Percentiles rank a stretch among this genome's conserved stretches.
Conservation (phyloP, 2,888 invertebrate genomes). For the Psococerastis gibbosa region DNA sequence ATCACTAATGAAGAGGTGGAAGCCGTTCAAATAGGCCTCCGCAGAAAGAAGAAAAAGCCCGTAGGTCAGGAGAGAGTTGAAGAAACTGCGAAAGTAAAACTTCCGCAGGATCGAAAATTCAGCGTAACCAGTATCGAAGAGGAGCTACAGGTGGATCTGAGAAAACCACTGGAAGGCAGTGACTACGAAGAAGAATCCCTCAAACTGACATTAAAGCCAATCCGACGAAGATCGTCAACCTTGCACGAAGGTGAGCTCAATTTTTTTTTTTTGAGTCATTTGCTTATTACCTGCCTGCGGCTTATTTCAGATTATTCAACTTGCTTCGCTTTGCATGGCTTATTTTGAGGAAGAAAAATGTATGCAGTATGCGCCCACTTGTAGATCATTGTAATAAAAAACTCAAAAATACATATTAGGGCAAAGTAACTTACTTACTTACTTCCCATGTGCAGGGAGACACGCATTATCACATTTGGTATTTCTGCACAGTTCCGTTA, state of each 20-base stretch:
- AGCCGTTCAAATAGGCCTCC: constrained; percentile 31
- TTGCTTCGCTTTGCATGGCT: too few relatives aligned
- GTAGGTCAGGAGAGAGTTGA: constrained; percentile 4
- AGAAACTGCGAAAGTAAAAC: not conserved
- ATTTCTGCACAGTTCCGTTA: too few relatives aligned
- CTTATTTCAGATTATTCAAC: too few relatives aligned
- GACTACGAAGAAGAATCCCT: constrained; percentile 47
- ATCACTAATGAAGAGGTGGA: constrained; percentile 42
- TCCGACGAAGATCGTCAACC: constrained; percentile 38
- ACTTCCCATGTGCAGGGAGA: too few relatives aligned
- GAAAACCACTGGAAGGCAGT: constrained; percentile 29
- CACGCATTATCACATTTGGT: too few relatives aligned
- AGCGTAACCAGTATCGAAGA: constrained; percentile 13
- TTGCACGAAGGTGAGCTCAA: constrained; percentile 48
- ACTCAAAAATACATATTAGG: too few relatives aligned
- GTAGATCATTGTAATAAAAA: too few relatives aligned
- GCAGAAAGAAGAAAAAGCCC: constrained; percentile 15
- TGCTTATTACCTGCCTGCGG: too few relatives aligned
- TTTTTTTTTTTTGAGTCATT: too few relatives aligned
- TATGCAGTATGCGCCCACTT: too few relatives aligned
- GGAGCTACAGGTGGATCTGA: constrained; percentile 20
- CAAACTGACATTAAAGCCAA: constrained; percentile 48
- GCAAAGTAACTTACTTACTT: too few relatives aligned
- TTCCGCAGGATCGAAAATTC: not conserved
- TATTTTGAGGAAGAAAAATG: too few relatives aligned